Percentiles rank a stretch among this genome's conserved stretches.
Conservation (phyloP, 2,888 invertebrate genomes). For the Palloptera scutellata region DNA sequence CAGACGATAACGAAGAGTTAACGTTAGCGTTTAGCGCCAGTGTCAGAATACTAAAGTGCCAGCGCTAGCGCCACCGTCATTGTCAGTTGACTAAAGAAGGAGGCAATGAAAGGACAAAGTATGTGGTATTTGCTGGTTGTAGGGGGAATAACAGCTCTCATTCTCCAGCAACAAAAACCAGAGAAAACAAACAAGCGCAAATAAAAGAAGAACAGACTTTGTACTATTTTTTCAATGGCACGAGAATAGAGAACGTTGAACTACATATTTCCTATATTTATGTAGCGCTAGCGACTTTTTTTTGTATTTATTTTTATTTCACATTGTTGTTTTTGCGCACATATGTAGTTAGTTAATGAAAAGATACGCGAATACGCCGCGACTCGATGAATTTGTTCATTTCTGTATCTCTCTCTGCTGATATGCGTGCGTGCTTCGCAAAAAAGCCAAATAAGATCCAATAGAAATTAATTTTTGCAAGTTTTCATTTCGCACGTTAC, state of each 20-base stretch:
- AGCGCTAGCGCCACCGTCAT: too few relatives aligned
- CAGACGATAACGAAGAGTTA: background rate
- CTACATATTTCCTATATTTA: conserved; percentile 26
- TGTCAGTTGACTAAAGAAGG: too few relatives aligned
- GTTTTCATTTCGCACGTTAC: too few relatives aligned
- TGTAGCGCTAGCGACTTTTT: background rate
- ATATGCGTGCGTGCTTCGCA: background rate
- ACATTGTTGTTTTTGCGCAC: background rate
- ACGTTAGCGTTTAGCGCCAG: too few relatives aligned
- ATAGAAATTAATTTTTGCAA: background rate
- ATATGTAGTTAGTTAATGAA: background rate
- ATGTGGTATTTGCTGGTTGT: conserved; percentile 16
- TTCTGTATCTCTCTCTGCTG: too few relatives aligned
- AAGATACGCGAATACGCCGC: too few relatives aligned
- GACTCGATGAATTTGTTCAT: too few relatives aligned
- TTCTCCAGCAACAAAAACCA: conserved; percentile 39
- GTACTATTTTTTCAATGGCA: conserved; percentile 35
- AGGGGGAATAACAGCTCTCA: conserved; percentile 25
- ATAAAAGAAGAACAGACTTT: conserved; percentile 30
- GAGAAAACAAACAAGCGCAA: background rate
- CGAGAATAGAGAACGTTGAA: conserved; percentile 30
- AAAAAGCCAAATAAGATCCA: background rate
- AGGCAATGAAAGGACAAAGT: background rate
- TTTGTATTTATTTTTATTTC: background rate
- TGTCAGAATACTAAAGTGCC: too few relatives aligned